Percentiles rank a stretch among this genome's conserved stretches.
Evolutionary conservation across 2,797 vertebrate genomes (phyloP).

Genomic region (Eleutherodactylus coqui): DNA sequence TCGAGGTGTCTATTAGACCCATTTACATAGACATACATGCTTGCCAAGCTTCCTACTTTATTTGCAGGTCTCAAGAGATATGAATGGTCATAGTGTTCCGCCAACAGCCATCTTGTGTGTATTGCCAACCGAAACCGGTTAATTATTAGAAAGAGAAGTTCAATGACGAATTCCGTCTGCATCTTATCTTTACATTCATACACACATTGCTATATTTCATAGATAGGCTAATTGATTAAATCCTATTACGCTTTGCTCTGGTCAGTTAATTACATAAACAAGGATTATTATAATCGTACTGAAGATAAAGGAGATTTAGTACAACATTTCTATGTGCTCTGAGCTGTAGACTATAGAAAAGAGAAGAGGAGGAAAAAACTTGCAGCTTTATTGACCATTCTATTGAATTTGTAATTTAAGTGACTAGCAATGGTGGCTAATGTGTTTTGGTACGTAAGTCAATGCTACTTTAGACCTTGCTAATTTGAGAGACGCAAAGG

Average conservation of each 20-base stretch:
- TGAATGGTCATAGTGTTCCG: too few species aligned
- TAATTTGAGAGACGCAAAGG: slow-evolving; percentile 42
- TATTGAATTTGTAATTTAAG: slow-evolving; percentile 49
- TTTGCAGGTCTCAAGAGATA: too few species aligned
- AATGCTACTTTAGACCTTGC: slow-evolving; percentile 43
- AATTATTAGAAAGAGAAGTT: neutral
- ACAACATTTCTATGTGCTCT: neutral
- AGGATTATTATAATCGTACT: slow-evolving; percentile 13
- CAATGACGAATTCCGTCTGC: neutral
- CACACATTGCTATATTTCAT: neutral
- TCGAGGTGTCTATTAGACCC: neutral
- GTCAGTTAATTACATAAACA: slow-evolving; percentile 31
- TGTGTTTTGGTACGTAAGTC: slow-evolving; percentile 44
- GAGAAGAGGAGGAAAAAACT: neutral
- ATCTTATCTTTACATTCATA: neutral
- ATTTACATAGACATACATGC: neutral
- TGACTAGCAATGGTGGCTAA: slow-evolving; percentile 23
- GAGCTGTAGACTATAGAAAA: slow-evolving; percentile 10
- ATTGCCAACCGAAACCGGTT: neutral
- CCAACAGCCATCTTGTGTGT: neutral
- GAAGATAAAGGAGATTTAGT: neutral
- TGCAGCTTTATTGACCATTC: slow-evolving; percentile 25
- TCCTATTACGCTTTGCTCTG: slow-evolving; percentile 7
- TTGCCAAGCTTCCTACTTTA: neutral
- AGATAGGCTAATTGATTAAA: neutral